Percentiles rank a stretch among this genome's conserved stretches.
Conservation (phyloP, 2,888 invertebrate genomes). For the Spilosoma lubricipeda region DNA sequence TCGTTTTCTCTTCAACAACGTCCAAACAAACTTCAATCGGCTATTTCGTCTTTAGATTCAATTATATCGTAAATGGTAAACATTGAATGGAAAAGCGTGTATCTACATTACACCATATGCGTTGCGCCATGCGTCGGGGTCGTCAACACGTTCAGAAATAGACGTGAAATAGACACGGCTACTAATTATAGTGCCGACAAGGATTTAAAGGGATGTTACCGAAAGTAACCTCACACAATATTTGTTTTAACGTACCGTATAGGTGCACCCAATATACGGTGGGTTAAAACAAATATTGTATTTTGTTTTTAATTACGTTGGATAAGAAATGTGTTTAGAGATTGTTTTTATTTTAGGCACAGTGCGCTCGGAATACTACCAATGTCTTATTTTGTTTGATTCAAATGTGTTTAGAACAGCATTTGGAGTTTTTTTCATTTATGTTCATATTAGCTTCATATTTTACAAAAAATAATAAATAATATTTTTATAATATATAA, state of each 20-base stretch:
- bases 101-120: slow-evolving; percentile 54
- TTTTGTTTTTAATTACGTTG: slow-evolving; percentile 33
- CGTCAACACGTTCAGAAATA: slow-evolving; percentile 77
- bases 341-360: slow-evolving; percentile 2
- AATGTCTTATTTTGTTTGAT: background rate
- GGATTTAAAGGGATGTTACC: slow-evolving; percentile 48
- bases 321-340: slow-evolving; percentile 8
- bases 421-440: background rate
- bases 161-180: slow-evolving; percentile 63
- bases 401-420: too few species aligned
- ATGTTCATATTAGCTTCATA: background rate
- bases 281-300: slow-evolving; percentile 43
- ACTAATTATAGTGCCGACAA: slow-evolving; percentile 69
- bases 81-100: slow-evolving; percentile 60
- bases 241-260: slow-evolving; percentile 11
- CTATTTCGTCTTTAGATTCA: slow-evolving; percentile 43
- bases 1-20: slow-evolving; percentile 11
- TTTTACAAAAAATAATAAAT: too few species aligned
- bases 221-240: slow-evolving; percentile 36
- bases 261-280: background rate
- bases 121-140: slow-evolving; percentile 64
- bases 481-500: too few species aligned
- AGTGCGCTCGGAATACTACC: background rate
- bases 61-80: slow-evolving; percentile 56
- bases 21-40: slow-evolving; percentile 24